Evolutionary conservation across 2,113 vertebrate genomes (phyloP).

Genomic region (Hemiprocne comata): DNA sequence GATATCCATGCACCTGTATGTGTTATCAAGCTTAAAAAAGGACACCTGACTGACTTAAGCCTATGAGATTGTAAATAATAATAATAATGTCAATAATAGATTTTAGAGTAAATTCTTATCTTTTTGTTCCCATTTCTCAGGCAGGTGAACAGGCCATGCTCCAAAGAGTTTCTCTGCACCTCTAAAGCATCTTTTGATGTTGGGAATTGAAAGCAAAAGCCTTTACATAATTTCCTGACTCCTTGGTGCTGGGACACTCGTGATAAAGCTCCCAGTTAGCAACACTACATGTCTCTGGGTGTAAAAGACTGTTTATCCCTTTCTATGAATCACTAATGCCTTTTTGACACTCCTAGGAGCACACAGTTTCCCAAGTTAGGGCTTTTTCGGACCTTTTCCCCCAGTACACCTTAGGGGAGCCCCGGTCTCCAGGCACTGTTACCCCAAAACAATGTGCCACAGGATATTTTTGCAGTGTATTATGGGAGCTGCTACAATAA

Average conservation of each 20-base stretch:
- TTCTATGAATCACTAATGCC: accelerated
- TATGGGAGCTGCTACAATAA: too few relatives aligned
- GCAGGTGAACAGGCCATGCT: background rate
- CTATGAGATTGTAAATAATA: background rate
- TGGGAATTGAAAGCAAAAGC: background rate
- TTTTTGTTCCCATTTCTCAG: background rate
- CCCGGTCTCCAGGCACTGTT: too few relatives aligned
- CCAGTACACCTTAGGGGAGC: too few relatives aligned
- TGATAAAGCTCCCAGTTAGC: background rate
- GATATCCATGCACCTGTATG: background rate
- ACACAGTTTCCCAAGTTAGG: background rate
- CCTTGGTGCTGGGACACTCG: accelerated
- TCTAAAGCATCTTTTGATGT: background rate
- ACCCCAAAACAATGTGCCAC: too few relatives aligned
- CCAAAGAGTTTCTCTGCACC: background rate
- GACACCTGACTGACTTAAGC: background rate
- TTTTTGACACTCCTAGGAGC: background rate
- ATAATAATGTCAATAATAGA: background rate
- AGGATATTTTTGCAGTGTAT: too few relatives aligned
- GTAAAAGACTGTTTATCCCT: background rate
- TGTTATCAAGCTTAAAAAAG: background rate
- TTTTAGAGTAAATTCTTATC: background rate
- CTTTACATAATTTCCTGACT: background rate
- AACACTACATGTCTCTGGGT: background rate
- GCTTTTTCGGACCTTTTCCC: background rate